Percentiles rank a stretch among this genome's conserved stretches.
These are phyloP conservation scores for Drosophila jambulina DNA, from an alignment of 1,140 invertebrate species.

Conservation along the genomic window DNA sequence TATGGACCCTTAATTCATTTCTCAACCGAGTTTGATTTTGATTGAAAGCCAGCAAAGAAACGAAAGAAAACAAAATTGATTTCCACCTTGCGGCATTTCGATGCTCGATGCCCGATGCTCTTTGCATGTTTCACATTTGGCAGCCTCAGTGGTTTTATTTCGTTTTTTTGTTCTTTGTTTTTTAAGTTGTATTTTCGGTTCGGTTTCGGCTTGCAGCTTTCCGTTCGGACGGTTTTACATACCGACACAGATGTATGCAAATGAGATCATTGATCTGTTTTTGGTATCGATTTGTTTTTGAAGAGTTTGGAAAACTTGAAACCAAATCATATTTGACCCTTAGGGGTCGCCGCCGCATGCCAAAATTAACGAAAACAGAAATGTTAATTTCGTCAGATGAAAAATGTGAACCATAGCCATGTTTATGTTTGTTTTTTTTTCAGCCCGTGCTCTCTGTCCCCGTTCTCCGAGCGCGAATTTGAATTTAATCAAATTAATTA, in stretches of 20 bases:
- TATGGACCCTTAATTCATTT: conserved; percentile 43
- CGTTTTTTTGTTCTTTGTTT: background rate
- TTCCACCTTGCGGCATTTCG: conserved; percentile 74
- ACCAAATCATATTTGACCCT: conserved; percentile 81
- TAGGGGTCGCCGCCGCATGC: conserved; percentile 74
- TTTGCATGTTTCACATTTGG: conserved; percentile 73
- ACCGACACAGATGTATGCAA: conserved; percentile 63
- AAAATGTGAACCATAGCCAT: conserved; percentile 58
- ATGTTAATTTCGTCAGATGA: conserved; percentile 74
- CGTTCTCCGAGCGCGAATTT: conserved; percentile 71
- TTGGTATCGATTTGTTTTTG: conserved; percentile 81
- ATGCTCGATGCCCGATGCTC: conserved; percentile 56
- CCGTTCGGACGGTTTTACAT: conserved; percentile 29
- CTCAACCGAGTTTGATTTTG: conserved; percentile 61
- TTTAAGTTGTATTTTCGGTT: conserved; percentile 22
- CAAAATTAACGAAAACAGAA: conserved; percentile 70
- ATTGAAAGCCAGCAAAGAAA: conserved; percentile 68
- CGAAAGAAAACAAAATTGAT: conserved; percentile 70
- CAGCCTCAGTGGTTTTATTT: conserved; percentile 52
- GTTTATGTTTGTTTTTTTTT: conserved; percentile 27
- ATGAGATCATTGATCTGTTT: conserved; percentile 83
- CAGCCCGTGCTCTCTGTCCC: conserved; percentile 48
- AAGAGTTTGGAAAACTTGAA: conserved; percentile 73
- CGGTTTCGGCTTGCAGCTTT: conserved; percentile 24
- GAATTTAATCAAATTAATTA: conserved; percentile 84